Conservation (phyloP, 2,888 invertebrate genomes). For the Oscheius sp. region DNA sequence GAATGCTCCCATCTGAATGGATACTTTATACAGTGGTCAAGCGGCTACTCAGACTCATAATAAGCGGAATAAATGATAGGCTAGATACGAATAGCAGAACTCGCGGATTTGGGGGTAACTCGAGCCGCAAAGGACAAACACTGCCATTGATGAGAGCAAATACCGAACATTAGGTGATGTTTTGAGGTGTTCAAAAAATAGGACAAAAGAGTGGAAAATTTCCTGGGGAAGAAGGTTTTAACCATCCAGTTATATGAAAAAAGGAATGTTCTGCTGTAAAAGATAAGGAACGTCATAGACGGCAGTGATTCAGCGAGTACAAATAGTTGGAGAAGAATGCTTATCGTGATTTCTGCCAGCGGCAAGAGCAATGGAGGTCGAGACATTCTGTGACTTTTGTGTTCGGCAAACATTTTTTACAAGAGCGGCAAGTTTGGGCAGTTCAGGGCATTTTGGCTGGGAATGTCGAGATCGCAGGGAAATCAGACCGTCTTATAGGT, state of each 20-base stretch:
- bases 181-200: background rate
- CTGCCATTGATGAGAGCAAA: conserved; percentile 28
- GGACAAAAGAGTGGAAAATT: background rate
- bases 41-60: background rate
- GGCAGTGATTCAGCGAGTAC: conserved; percentile 17
- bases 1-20: conserved; percentile 59
- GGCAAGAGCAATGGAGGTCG: too few relatives aligned
- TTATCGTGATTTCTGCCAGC: conserved; percentile 5
- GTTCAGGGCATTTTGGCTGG: too few relatives aligned
- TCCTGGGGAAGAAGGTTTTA: background rate
- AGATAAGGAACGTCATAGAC: conserved; percentile 25
- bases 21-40: background rate
- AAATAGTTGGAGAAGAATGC: conserved; percentile 18
- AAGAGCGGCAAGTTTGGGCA: too few relatives aligned
- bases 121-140: conserved; percentile 28
- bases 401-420: too few relatives aligned
- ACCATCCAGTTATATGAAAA: conserved; percentile 14
- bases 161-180: conserved; percentile 1
- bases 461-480: too few relatives aligned
- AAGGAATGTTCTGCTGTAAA: conserved; percentile 24
- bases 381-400: background rate
- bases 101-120: conserved; percentile 30
- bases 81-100: conserved; percentile 24
- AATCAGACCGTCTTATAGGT: too few relatives aligned
- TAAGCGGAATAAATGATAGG: conserved; percentile 18